phyloP scores from a whole-genome alignment of 2,113 vertebrate species.

The Narcine bancroftii region DNA sequence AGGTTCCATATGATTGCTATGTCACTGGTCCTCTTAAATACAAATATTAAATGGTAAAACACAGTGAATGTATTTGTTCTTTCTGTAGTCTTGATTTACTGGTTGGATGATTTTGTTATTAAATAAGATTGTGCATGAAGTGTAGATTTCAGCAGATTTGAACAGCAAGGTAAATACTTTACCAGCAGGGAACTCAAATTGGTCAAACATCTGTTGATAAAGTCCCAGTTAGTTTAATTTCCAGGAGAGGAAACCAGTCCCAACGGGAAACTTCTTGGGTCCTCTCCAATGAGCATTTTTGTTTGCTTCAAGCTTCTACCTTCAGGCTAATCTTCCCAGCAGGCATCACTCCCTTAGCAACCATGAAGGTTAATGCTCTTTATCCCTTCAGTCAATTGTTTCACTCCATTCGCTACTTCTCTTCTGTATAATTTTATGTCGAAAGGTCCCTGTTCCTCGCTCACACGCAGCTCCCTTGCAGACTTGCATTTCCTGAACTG shows the following conservation, averaged over 20 bases:
- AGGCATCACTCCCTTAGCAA: slow-evolving; percentile 2
- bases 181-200: no score
- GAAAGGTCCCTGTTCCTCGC: neutral
- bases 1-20: no score
- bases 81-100: neutral
- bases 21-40: neutral
- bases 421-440: neutral
- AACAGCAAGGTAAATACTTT: neutral
- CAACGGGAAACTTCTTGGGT: slow-evolving; percentile 15
- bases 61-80: neutral
- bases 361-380: slow-evolving; percentile 5
- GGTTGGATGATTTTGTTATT: neutral
- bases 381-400: slow-evolving; percentile 12
- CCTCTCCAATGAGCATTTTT: neutral
- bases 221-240: slow-evolving; percentile 36
- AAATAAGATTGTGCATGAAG: neutral
- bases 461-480: neutral
- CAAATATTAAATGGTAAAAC: neutral
- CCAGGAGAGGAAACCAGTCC: slow-evolving; percentile 1
- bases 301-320: slow-evolving; percentile 20
- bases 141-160: slow-evolving; percentile 11
- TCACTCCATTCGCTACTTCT: neutral
- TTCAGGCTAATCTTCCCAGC: slow-evolving; percentile 31
- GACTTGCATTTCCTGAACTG: slow-evolving; percentile 24
- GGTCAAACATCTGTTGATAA: neutral